Conservation (phyloP, 2,797 vertebrate species). For the Anguilla pacifica region DNA sequence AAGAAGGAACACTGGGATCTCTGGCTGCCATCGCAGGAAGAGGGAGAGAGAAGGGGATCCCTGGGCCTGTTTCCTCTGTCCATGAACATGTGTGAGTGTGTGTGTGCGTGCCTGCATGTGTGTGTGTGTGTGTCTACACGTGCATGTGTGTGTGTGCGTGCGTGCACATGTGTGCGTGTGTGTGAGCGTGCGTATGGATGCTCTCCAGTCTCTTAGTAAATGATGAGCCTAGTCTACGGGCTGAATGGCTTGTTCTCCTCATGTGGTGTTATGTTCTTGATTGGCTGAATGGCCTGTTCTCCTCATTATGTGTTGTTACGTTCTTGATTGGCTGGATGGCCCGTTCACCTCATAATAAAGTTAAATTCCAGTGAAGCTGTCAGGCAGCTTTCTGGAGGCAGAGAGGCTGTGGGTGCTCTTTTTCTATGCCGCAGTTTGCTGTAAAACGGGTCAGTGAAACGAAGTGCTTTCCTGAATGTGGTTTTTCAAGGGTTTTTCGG, state of each 20-base stretch:
- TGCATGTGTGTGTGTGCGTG: background rate
- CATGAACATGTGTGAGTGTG: background rate
- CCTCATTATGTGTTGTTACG: background rate
- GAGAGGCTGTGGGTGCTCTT: background rate
- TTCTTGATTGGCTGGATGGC: background rate
- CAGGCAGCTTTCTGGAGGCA: background rate
- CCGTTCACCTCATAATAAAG: background rate
- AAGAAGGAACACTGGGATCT: no score
- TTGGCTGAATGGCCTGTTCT: background rate
- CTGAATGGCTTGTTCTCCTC: background rate
- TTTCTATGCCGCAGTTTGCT: background rate
- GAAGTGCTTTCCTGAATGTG: background rate
- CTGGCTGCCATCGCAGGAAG: no score
- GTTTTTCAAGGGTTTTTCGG: no score
- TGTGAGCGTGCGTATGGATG: background rate
- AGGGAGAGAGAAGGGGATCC: no score
- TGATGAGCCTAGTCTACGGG: background rate
- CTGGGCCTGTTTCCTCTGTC: no score
- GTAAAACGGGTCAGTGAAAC: background rate
- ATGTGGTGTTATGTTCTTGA: background rate
- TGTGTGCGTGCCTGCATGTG: background rate
- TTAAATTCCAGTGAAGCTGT: no score
- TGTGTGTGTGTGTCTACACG: background rate
- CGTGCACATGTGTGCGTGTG: background rate
- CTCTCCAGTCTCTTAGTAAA: background rate